Evolutionary conservation across 2,888 invertebrate species (phyloP).

Genomic region (Tipula helvola): DNA sequence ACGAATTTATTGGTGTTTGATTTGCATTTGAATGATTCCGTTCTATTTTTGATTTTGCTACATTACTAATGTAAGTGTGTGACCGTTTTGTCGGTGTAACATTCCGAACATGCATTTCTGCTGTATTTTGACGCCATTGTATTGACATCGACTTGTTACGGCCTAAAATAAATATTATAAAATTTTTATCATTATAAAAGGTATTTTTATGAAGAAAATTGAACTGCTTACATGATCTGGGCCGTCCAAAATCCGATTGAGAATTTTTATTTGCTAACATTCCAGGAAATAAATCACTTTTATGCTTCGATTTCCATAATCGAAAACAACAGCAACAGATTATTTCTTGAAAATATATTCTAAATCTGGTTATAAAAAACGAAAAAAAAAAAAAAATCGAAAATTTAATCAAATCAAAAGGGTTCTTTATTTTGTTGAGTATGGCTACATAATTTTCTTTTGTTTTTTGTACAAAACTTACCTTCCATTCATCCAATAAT

Average conservation of each 20-base stretch:
- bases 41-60: neutral
- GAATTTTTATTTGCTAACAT: slow-evolving; percentile 13
- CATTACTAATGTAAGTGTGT: neutral
- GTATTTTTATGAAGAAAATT: too few relatives aligned
- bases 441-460: neutral
- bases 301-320: slow-evolving; percentile 15
- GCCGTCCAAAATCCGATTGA: slow-evolving; percentile 11
- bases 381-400: neutral
- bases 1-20: neutral
- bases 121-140: slow-evolving; percentile 24
- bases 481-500: slow-evolving; percentile 89
- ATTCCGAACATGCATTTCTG: slow-evolving; percentile 22
- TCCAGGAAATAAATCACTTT: neutral
- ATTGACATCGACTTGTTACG: slow-evolving; percentile 23
- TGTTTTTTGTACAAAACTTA: slow-evolving; percentile 30
- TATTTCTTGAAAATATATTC: slow-evolving; percentile 56
- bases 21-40: neutral
- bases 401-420: neutral
- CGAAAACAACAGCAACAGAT: slow-evolving; percentile 47
- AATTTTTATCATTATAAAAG: too few relatives aligned
- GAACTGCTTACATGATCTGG: slow-evolving; percentile 12
- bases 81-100: neutral
- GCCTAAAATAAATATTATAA: slow-evolving; percentile 18
- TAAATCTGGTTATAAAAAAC: slow-evolving; percentile 41
- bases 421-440: neutral